phyloP scores from a whole-genome alignment of 1,140 invertebrate species.

The Plectus sambesii region DNA sequence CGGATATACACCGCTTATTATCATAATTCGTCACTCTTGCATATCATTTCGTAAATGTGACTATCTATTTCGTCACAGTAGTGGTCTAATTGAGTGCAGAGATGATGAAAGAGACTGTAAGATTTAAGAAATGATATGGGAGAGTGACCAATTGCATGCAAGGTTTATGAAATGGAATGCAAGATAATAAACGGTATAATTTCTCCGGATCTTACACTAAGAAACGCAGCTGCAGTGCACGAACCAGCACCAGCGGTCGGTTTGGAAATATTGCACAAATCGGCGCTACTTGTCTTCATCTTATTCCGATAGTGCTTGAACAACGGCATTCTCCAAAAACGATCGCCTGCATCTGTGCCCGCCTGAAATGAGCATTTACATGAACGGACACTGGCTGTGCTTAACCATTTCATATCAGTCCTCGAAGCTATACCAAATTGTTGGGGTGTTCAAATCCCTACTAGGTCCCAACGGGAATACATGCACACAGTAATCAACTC shows the following conservation, averaged over 20 bases:
- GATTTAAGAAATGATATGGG: not conserved
- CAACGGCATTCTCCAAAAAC: not conserved
- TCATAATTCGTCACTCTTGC: too few relatives aligned
- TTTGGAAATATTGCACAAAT: not conserved
- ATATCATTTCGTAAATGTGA: too few relatives aligned
- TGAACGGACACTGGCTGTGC: not conserved
- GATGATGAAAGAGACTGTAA: not conserved
- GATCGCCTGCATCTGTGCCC: not conserved
- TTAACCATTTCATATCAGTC: not conserved
- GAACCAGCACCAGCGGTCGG: not conserved
- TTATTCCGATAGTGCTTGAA: not conserved
- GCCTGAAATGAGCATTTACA: not conserved
- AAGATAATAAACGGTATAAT: not conserved
- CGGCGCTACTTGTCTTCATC: not conserved
- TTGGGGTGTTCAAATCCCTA: not conserved
- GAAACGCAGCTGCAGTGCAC: not conserved
- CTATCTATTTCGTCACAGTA: not conserved
- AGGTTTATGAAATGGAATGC: too few relatives aligned
- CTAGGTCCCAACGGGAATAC: not conserved
- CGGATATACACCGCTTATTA: not conserved
- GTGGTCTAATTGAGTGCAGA: too few relatives aligned
- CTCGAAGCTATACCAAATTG: not conserved
- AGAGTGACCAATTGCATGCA: not conserved
- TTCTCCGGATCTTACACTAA: not conserved
- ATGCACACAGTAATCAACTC: not conserved